Conservation (phyloP, 2,888 invertebrate species). For the Anarsia innoxiella region DNA sequence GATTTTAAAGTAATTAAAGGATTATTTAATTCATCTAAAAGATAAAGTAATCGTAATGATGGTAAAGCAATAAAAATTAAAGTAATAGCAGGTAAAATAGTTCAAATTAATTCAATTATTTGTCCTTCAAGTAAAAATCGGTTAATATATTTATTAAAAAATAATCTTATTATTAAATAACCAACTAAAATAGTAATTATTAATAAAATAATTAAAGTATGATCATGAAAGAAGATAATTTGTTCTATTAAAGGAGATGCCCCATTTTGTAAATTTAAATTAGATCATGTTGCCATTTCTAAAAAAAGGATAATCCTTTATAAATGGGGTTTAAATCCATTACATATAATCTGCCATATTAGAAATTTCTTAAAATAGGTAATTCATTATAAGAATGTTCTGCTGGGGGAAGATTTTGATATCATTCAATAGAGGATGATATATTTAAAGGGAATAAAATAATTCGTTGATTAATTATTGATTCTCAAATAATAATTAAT, state of each 20-base stretch:
- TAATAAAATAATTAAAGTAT: constrained; percentile 75
- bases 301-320: constrained; percentile 78
- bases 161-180: constrained; percentile 72
- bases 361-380: constrained; percentile 75
- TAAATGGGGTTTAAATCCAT: constrained; percentile 81
- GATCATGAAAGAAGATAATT: constrained; percentile 79
- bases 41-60: constrained; percentile 75
- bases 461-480: constrained; percentile 69
- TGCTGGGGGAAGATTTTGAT: constrained; percentile 71
- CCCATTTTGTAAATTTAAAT: constrained; percentile 75
- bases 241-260: constrained; percentile 79
- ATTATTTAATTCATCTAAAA: constrained; percentile 77
- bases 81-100: constrained; percentile 75
- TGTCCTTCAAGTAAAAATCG: constrained; percentile 75
- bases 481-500: constrained; percentile 78
- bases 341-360: constrained; percentile 75
- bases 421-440: constrained; percentile 77
- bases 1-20: constrained; percentile 77
- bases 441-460: constrained; percentile 64
- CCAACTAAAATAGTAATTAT: constrained; percentile 77
- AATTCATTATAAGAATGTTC: constrained; percentile 77
- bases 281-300: constrained; percentile 77
- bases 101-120: constrained; percentile 80
- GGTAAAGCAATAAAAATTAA: constrained; percentile 78
- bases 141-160: constrained; percentile 74